These are phyloP conservation scores for Cerceris rybyensis DNA, from an alignment of 2,888 invertebrate genomes.

Conservation along the genomic window DNA sequence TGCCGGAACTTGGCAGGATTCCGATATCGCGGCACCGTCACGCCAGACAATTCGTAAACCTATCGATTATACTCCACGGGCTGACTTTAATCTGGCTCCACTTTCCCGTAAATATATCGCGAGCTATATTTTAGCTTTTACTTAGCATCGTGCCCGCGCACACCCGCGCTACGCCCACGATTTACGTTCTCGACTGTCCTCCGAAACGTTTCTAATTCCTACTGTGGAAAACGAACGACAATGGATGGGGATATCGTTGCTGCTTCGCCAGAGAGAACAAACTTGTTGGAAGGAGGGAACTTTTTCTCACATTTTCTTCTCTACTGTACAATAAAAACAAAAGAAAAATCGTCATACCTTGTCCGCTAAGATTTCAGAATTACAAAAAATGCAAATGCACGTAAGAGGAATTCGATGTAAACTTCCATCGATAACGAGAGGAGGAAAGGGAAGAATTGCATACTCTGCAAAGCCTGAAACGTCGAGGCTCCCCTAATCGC, in stretches of 20 bases:
- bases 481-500: conserved; percentile 3
- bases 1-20: conserved; percentile 35
- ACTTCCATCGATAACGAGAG: no score
- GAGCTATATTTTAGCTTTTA: conserved; percentile 25
- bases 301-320: no score
- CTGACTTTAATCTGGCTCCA: conserved; percentile 35
- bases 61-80: conserved; percentile 39
- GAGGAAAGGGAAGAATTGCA: no score
- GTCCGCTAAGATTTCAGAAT: no score
- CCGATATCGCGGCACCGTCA: conserved; percentile 43
- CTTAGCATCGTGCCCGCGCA: conserved; percentile 8
- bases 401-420: no score
- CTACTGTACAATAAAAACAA: no score
- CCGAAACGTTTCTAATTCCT: conserved; percentile 9
- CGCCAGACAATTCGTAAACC: conserved; percentile 44
- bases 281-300: no score
- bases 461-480: not conserved
- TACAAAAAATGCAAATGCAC: no score
- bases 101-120: conserved; percentile 32
- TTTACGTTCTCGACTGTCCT: conserved; percentile 7
- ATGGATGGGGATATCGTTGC: no score
- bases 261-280: no score
- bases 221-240: no score
- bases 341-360: no score
- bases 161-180: not conserved